Conservation (phyloP, 2,888 invertebrate species). For the Serripes groenlandicus region DNA sequence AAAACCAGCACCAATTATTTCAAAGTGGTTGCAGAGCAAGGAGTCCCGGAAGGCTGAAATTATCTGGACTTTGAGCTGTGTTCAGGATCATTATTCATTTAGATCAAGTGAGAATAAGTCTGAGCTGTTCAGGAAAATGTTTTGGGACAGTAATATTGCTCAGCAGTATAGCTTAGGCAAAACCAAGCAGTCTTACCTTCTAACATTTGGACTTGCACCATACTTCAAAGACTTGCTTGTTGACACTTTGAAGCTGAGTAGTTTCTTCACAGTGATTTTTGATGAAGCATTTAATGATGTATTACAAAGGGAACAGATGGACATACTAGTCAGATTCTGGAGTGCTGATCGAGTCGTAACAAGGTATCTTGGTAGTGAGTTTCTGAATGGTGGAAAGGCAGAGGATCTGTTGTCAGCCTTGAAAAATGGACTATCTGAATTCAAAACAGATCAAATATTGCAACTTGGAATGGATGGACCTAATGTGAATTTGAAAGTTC, state of each 20-base stretch:
- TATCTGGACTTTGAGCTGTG: slow-evolving; percentile 10
- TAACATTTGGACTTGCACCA: slow-evolving; percentile 59
- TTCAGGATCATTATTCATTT: slow-evolving; percentile 47
- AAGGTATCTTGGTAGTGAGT: slow-evolving; percentile 74
- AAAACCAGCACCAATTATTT: no score
- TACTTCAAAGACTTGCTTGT: slow-evolving; percentile 56
- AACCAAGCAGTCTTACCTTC: slow-evolving; percentile 48
- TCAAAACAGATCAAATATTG: slow-evolving; percentile 28
- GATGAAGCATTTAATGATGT: slow-evolving; percentile 66
- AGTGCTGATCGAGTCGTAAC: slow-evolving; percentile 65
- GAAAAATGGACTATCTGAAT: slow-evolving; percentile 48
- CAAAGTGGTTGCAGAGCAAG: no score
- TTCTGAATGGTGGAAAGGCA: slow-evolving; percentile 62
- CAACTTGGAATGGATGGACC: slow-evolving; percentile 52
- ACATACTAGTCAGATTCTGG: slow-evolving; percentile 74
- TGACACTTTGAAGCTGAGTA: slow-evolving; percentile 20
- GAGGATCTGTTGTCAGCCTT: slow-evolving; percentile 65
- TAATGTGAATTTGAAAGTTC: slow-evolving; percentile 34
- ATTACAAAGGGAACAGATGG: slow-evolving; percentile 72
- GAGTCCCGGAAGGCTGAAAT: no score
- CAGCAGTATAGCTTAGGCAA: slow-evolving; percentile 33
- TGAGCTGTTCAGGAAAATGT: slow-evolving; percentile 61
- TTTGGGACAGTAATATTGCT: slow-evolving; percentile 55
- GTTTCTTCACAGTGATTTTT: slow-evolving; percentile 57
- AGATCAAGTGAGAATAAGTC: slow-evolving; percentile 41